Evolutionary conservation across 2,797 vertebrate genomes (phyloP).

Genomic region (Synanceia verrucosa): DNA sequence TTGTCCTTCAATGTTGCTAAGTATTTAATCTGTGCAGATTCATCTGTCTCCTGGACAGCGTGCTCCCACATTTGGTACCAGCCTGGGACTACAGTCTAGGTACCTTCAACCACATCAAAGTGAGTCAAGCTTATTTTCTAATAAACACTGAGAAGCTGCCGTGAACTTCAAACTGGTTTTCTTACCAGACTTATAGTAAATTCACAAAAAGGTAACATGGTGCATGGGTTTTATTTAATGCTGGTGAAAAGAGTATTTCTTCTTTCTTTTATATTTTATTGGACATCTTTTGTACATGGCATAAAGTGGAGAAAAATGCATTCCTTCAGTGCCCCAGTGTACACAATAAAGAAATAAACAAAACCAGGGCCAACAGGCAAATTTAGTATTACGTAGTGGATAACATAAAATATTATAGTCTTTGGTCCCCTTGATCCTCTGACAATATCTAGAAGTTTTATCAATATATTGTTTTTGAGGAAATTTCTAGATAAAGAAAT

Average conservation of each 20-base stretch:
- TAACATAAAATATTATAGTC: not conserved
- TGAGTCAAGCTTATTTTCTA: slow-evolving; percentile 76
- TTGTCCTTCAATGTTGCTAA: not conserved
- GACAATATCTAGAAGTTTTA: not conserved
- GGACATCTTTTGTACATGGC: too few species aligned
- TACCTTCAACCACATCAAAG: slow-evolving; percentile 96
- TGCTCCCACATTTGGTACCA: slow-evolving; percentile 93
- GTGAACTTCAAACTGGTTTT: not conserved
- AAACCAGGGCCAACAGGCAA: not conserved
- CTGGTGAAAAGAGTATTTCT: too few species aligned
- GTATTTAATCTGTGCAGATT: slow-evolving; percentile 82
- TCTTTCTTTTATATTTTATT: too few species aligned
- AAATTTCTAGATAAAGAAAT: not conserved
- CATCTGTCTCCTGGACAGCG: slow-evolving; percentile 91
- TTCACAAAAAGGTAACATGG: not conserved
- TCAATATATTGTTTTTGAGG: not conserved
- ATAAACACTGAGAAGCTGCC: not conserved
- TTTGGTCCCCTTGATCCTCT: not conserved
- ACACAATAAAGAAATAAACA: not conserved
- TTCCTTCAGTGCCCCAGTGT: not conserved
- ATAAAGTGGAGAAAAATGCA: not conserved
- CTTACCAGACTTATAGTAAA: not conserved
- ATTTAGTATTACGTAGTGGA: not conserved
- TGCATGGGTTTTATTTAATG: not conserved
- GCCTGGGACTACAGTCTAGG: slow-evolving; percentile 96